phyloP scores from a whole-genome alignment of 1,140 invertebrate species.

The Panagrolaimus sp. region DNA sequence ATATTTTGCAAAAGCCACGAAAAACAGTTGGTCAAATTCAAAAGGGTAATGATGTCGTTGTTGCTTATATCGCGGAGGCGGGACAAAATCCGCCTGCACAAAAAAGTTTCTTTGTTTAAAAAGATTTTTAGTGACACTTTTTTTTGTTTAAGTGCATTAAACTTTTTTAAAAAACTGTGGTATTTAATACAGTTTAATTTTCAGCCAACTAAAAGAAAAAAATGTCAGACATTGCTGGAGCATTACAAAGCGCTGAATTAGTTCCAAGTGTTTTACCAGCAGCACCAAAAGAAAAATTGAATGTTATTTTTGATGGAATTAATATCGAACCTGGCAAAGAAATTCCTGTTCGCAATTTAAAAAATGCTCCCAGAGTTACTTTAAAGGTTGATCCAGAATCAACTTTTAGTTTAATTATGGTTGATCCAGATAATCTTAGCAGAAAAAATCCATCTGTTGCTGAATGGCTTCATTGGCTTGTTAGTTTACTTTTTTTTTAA shows the following conservation, averaged over 20 bases:
- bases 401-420: conserved; percentile 56
- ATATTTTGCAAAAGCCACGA: too few relatives aligned
- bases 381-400: conserved; percentile 55
- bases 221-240: conserved; percentile 49
- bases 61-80: too few relatives aligned
- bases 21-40: too few relatives aligned
- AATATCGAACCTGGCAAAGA: conserved; percentile 52
- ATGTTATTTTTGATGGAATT: conserved; percentile 56
- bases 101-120: conserved; percentile 29
- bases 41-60: too few relatives aligned
- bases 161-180: conserved; percentile 37
- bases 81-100: too few relatives aligned
- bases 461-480: conserved; percentile 58
- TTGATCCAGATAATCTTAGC: conserved; percentile 56
- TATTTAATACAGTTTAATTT: not conserved
- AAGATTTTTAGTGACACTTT: conserved; percentile 54
- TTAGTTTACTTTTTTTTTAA: conserved; percentile 17
- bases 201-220: conserved; percentile 14
- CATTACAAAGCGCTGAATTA: conserved; percentile 49
- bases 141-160: not conserved
- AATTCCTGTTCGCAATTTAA: conserved; percentile 47
- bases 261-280: conserved; percentile 49
- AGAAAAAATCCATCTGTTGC: conserved; percentile 56
- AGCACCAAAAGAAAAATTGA: conserved; percentile 33
- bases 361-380: conserved; percentile 55